These are phyloP conservation scores for Amphiprion percula DNA, from an alignment of 2,113 vertebrate genomes.

Conservation along the genomic window DNA sequence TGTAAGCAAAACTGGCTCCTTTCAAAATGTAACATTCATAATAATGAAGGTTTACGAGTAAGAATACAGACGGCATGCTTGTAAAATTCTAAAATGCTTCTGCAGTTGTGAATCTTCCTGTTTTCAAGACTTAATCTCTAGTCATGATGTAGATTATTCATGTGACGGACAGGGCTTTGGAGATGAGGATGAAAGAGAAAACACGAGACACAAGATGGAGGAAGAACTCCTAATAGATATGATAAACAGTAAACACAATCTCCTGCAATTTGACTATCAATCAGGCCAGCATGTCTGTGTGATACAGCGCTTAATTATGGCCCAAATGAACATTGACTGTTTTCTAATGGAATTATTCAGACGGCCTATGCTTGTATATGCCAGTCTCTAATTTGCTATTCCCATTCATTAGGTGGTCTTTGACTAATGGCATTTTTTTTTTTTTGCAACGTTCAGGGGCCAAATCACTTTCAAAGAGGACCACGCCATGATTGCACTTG, in stretches of 20 bases:
- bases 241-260: slow-evolving; percentile 77
- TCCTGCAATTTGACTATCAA: slow-evolving; percentile 78
- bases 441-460: slow-evolving; percentile 51
- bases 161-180: slow-evolving; percentile 44
- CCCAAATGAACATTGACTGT: slow-evolving; percentile 80
- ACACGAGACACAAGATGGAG: slow-evolving; percentile 52
- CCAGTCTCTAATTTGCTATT: slow-evolving; percentile 68
- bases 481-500: neutral
- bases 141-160: slow-evolving; percentile 76
- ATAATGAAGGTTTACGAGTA: slow-evolving; percentile 5
- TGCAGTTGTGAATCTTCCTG: slow-evolving; percentile 51
- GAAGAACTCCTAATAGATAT: slow-evolving; percentile 70
- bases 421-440: slow-evolving; percentile 47
- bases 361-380: slow-evolving; percentile 71
- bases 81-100: slow-evolving; percentile 13
- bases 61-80: neutral
- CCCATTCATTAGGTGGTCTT: slow-evolving; percentile 73
- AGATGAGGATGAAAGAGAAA: slow-evolving; percentile 49
- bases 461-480: slow-evolving; percentile 56
- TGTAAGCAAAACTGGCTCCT: neutral
- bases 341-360: slow-evolving; percentile 83
- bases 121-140: slow-evolving; percentile 71
- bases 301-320: slow-evolving; percentile 75
- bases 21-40: neutral
- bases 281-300: slow-evolving; percentile 68